A percentile compares a stretch with the other conserved stretches of the same genome.
phyloP scores from a whole-genome alignment of 2,797 vertebrate species.

The Crossoptilon crossoptilon region DNA sequence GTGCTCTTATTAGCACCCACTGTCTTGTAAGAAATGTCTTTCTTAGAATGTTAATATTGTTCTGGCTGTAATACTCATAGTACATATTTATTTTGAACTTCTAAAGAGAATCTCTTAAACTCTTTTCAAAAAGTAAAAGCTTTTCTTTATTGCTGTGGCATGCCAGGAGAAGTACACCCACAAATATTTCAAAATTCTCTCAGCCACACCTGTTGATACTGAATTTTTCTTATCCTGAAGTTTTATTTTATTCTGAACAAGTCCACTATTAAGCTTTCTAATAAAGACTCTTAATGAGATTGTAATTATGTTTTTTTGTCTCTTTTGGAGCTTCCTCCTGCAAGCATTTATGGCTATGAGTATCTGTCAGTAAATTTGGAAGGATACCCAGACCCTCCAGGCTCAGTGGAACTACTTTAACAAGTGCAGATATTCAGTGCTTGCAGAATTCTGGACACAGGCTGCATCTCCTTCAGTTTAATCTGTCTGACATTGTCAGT shows the following conservation, averaged over 20 bases:
- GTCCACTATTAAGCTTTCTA: not conserved
- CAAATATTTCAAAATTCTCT: slow-evolving; percentile 27
- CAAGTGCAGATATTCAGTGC: not conserved
- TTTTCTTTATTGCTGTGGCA: not conserved
- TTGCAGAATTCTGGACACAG: not conserved
- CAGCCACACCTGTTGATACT: not conserved
- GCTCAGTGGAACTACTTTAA: not conserved
- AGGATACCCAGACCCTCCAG: not conserved
- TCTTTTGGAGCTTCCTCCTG: not conserved
- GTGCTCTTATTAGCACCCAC: not conserved
- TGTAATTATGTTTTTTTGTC: not conserved
- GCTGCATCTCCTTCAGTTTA: not conserved
- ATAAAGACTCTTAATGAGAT: not conserved
- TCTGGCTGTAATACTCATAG: not conserved
- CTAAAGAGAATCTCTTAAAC: not conserved
- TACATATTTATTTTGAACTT: not conserved
- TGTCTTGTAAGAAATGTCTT: not conserved
- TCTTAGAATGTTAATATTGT: not conserved
- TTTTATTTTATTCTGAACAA: not conserved
- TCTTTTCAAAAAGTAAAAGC: slow-evolving; percentile 17
- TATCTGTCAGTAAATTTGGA: not conserved
- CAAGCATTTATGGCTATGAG: not conserved
- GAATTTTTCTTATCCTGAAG: not conserved
- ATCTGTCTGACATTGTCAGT: not conserved
- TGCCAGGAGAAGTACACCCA: not conserved